Evolutionary conservation across 2,797 vertebrate species (phyloP), one percentile per base, ranked within the genome.

Genomic region (Ceryle rudis): DNA sequence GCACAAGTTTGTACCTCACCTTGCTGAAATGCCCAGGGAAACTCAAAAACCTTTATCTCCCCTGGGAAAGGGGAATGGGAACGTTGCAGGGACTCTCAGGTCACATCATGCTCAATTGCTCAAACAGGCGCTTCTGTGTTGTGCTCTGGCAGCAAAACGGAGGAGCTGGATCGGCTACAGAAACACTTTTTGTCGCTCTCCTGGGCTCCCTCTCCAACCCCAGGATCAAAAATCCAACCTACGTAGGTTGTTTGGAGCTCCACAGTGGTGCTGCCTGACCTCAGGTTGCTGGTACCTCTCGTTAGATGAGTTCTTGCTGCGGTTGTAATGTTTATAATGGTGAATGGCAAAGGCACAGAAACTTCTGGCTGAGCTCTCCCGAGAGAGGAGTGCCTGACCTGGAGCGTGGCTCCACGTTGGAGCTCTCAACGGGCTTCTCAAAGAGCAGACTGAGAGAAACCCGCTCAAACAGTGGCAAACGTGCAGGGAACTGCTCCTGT

Each of bases 81-180:
- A 61, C 41, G 75, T 92, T 94, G 91, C 94, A 96, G 97, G 97
- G 93, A 90, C 92, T 95, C 77, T 97, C 89, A 95, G 97, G 98
- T 96, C 97, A 98, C 98, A 98, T 98, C 98, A 98, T 98, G 98
- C 98, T 98, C 98, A 98, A 97, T 97, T 96, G 95, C 95, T 98
- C 96, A 87, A 81, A 96, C 80, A 90, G 97, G 96, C 95, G 96
- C 96, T 97, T 96, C 84, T 97, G 93, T 96, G 25, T 95, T 80
- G 90, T 96, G 94, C 89, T 96, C 69, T 89, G 77, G 89, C 88
- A 90, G 87, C 95, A 74, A 87, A 82, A 86, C 33, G 42, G 83
- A 83, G 97, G 92, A 73, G 93, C 81, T 85, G 95, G 93, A 87
- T 95, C 89, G 86, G 95, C 95, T 75, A 94, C 96, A 95, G 96